A percentile compares a stretch with the other conserved stretches of the same genome.
Evolutionary conservation across 2,113 vertebrate species (phyloP).

Genomic region (Neogobius melanostomus): DNA sequence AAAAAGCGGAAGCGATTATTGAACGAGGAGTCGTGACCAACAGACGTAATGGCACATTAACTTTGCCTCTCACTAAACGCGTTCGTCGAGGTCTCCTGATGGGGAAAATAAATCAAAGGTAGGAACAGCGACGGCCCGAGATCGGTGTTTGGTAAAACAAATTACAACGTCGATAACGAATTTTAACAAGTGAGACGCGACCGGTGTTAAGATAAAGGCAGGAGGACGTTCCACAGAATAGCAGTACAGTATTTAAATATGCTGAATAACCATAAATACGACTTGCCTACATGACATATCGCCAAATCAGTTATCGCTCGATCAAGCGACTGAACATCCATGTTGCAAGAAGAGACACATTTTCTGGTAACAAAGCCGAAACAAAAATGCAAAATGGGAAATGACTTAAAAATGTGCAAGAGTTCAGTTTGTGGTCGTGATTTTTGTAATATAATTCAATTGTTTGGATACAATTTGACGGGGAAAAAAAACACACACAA

Average conservation of each 20-base stretch:
- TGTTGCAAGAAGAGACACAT: too few relatives aligned
- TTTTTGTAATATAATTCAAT: too few relatives aligned
- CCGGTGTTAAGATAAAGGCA: conserved; percentile 24
- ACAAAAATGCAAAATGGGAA: too few relatives aligned
- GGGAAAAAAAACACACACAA: too few relatives aligned
- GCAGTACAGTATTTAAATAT: neutral
- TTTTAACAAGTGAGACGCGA: conserved; percentile 24
- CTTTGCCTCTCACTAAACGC: conserved; percentile 27
- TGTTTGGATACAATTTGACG: too few relatives aligned
- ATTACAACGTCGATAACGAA: conserved; percentile 7
- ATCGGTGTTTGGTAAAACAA: conserved; percentile 14
- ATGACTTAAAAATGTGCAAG: too few relatives aligned
- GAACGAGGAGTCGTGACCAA: conserved; percentile 10
- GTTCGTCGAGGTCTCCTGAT: neutral
- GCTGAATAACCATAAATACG: too few relatives aligned
- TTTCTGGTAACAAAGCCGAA: too few relatives aligned
- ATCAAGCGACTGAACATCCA: too few relatives aligned
- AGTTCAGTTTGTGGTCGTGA: too few relatives aligned
- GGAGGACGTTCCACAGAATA: conserved; percentile 8
- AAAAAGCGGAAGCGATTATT: conserved; percentile 23
- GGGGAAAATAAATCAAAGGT: neutral
- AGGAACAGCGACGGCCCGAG: conserved; percentile 3
- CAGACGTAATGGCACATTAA: conserved; percentile 33
- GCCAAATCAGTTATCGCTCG: too few relatives aligned
- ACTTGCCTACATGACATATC: too few relatives aligned